Conservation (phyloP, 2,113 vertebrate genomes). For the Tragulus kanchil region DNA sequence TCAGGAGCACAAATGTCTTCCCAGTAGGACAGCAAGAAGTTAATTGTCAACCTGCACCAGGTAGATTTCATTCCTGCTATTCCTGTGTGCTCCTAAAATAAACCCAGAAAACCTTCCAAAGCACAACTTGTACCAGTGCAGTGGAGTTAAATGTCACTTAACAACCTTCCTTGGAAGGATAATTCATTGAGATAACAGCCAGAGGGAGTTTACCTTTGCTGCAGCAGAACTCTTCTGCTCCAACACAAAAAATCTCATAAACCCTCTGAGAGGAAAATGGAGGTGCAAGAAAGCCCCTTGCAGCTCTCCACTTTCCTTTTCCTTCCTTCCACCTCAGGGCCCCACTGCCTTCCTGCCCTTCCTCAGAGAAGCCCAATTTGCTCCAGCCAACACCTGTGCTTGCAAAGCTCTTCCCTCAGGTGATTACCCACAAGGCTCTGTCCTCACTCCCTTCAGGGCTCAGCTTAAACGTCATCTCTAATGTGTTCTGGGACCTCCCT, state of each 20-base stretch:
- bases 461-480: neutral
- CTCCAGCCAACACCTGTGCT: neutral
- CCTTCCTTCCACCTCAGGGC: neutral
- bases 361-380: neutral
- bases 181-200: slow-evolving; percentile 2
- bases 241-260: neutral
- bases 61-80: neutral
- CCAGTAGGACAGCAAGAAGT: neutral
- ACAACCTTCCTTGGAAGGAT: neutral
- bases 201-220: neutral
- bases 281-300: too few species aligned
- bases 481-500: rapidly evolving
- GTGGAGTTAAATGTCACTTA: neutral
- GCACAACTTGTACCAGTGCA: neutral
- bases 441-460: neutral
- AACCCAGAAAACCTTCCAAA: slow-evolving; percentile 10
- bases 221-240: neutral
- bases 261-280: neutral
- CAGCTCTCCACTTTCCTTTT: too few species aligned
- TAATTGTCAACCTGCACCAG: neutral
- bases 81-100: neutral
- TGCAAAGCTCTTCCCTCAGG: neutral
- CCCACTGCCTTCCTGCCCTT: neutral
- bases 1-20: neutral
- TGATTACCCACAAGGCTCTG: too few species aligned